Evolutionary conservation across 2,888 invertebrate species (phyloP).

Genomic region (Biston betularia): DNA sequence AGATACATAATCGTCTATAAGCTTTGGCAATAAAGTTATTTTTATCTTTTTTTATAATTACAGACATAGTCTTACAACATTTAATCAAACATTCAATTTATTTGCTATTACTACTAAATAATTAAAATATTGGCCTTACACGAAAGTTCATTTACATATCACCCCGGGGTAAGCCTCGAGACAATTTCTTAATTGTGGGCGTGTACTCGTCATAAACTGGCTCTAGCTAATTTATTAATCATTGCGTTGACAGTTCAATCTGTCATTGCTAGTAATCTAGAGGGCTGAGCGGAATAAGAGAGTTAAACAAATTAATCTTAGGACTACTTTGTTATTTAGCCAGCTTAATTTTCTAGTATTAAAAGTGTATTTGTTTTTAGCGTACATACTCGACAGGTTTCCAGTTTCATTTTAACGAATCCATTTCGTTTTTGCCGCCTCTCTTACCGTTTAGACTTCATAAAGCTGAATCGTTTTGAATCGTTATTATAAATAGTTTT

Average conservation of each 20-base stretch:
- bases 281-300: conserved; percentile 20
- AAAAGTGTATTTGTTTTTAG: neutral
- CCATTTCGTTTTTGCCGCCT: too few species aligned
- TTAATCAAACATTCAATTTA: neutral
- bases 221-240: conserved; percentile 17
- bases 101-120: neutral
- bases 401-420: neutral
- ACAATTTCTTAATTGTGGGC: conserved; percentile 29
- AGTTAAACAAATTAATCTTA: conserved; percentile 27
- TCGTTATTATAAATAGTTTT: too few species aligned
- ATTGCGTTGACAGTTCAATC: conserved; percentile 35
- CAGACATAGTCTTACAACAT: too few species aligned
- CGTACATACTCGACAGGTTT: neutral
- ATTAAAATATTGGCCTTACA: conserved; percentile 10
- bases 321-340: conserved; percentile 9
- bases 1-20: too few species aligned
- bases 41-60: too few species aligned
- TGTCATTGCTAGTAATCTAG: conserved; percentile 17
- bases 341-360: too few species aligned
- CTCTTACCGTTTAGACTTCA: too few species aligned
- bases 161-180: conserved; percentile 1
- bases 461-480: too few species aligned
- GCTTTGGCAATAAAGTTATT: too few species aligned
- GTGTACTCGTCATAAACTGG: conserved; percentile 25
- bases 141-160: conserved; percentile 22